phyloP scores from a whole-genome alignment of 1,140 invertebrate genomes.

The Drosophila lowei region DNA sequence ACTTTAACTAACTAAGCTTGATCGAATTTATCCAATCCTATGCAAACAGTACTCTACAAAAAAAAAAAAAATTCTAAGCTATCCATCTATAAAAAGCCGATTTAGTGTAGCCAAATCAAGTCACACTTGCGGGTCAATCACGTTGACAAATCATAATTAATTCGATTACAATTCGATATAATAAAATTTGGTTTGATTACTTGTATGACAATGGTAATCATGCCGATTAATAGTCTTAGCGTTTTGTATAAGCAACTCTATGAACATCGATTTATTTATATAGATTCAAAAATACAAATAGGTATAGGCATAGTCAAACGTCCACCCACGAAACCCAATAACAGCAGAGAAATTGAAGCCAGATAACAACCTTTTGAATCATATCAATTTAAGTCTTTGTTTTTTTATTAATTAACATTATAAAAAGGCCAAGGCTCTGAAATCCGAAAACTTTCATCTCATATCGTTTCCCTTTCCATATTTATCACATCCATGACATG shows the following conservation, averaged over 20 bases:
- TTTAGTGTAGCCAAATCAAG: slow-evolving; percentile 23
- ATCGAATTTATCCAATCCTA: slow-evolving; percentile 39
- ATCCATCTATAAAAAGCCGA: slow-evolving; percentile 7
- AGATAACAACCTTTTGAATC: no score
- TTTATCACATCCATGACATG: no score
- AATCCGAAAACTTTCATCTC: neutral
- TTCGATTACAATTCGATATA: slow-evolving; percentile 64
- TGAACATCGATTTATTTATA: neutral
- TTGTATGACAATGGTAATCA: slow-evolving; percentile 83
- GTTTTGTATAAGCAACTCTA: neutral
- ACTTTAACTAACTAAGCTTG: slow-evolving; percentile 16
- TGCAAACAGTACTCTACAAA: slow-evolving; percentile 11
- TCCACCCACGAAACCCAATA: no score
- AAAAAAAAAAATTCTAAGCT: slow-evolving; percentile 1
- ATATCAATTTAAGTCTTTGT: no score
- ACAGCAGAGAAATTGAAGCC: no score
- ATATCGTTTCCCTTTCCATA: no score
- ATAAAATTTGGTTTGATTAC: slow-evolving; percentile 57
- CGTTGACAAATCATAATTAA: slow-evolving; percentile 64
- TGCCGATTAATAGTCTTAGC: slow-evolving; percentile 41
- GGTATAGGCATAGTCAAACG: neutral
- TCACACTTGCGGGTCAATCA: slow-evolving; percentile 10
- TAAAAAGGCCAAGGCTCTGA: slow-evolving; percentile 28
- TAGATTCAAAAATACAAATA: slow-evolving; percentile 5
- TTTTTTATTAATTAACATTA: neutral